Evolutionary conservation across 2,797 vertebrate genomes (phyloP).

Genomic region (Onychomys leucogaster): DNA sequence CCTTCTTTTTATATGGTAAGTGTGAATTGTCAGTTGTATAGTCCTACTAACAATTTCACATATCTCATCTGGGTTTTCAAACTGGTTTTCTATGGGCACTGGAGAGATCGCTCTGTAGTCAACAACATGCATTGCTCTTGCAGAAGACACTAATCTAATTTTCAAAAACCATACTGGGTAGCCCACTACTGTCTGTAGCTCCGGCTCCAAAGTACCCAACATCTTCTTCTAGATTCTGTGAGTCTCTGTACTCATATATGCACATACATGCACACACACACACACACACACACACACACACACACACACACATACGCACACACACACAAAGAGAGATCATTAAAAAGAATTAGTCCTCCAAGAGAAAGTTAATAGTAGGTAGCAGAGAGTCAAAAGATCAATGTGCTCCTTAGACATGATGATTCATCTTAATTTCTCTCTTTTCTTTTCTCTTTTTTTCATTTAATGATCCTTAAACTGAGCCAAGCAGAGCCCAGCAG

Average conservation of each 20-base stretch:
- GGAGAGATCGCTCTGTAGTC: neutral
- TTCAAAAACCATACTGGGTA: neutral
- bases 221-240: neutral
- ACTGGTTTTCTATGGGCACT: neutral
- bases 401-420: neutral
- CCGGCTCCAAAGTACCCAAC: neutral
- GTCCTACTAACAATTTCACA: neutral
- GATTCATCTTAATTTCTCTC: neutral
- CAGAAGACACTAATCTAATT: neutral
- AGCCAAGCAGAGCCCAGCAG: neutral
- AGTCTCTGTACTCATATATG: neutral
- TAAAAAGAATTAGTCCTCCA: neutral
- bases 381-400: neutral
- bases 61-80: neutral
- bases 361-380: neutral
- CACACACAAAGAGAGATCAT: neutral
- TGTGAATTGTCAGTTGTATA: neutral
- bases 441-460: neutral
- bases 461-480: neutral
- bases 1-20: conserved; percentile 15
- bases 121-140: neutral
- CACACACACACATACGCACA: neutral
- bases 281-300: neutral
- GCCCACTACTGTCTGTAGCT: neutral
- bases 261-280: neutral